Base-by-base conservation (phyloP, 2,888 invertebrate genomes). In the Agrilus biguttatus region DNA sequence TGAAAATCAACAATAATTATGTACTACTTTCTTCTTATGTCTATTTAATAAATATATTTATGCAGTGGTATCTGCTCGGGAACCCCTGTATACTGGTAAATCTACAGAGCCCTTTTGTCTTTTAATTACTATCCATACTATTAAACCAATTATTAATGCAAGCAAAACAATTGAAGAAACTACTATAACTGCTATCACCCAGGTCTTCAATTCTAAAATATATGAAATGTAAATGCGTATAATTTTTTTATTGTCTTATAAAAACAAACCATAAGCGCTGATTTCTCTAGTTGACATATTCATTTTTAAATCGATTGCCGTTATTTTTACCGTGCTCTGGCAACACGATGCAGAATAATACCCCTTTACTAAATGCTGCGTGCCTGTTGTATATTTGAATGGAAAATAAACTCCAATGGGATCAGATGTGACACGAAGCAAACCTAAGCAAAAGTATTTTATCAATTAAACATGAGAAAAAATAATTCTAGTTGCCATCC, bases 331-430 rank as follows among this genome's bases (percentile, higher is more conserved):
- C 40, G 76, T 70, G 0, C 81, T 77, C 6, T 78, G 71, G 58
- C 86, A 88, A 58, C 87, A 88, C 0, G 78, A 79, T 0, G 81
- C 75, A 14, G 78, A 70, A 58, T 83, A 86, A 3, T 74, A 73
- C 1, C 81, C 80, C 12, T 67, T 67, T 1, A 85, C 72, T 32
- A 77, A 72, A 28, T 78, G 77, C 28, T 72, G 73, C 0, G 80
- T 77, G 1, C 87, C 87, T 0, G 81, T 69, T 8, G 76, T 72
- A 57, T 80, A 86, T 23, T 70, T 73, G 35, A 71, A 68, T 28
- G 73, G 72, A 52, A 82, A 74, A 38, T 73, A 67, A 28, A 86
- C 53, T 0, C 83, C 82, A 14, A 67, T 54, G 0, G 80, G 79
- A 1, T 69, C 67, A 0, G 77, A 73, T 10, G 70, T 68, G 3